Conservation (phyloP, 2,888 invertebrate genomes). For the Dynastes maya region DNA sequence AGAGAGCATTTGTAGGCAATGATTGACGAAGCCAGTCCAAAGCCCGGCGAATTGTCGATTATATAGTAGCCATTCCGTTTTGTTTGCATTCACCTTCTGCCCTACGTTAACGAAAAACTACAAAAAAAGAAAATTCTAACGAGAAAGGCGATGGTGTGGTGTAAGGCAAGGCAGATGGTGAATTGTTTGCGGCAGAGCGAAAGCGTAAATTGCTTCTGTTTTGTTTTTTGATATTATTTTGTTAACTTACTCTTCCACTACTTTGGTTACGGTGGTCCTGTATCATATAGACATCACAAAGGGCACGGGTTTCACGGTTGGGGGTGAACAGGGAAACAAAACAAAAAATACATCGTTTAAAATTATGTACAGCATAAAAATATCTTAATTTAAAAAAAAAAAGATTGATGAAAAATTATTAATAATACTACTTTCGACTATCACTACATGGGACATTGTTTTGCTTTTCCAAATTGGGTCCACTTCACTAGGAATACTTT, state of each 20-base stretch:
- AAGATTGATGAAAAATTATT: not conserved
- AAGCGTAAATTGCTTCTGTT: constrained; percentile 49
- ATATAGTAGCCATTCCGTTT: constrained; percentile 45
- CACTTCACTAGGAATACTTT: constrained; percentile 35
- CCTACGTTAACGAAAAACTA: constrained; percentile 26
- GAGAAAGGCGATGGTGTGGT: not conserved
- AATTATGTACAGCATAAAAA: constrained; percentile 58
- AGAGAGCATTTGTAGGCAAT: constrained; percentile 44
- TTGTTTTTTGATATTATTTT: constrained; percentile 38
- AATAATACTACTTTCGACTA: not conserved
- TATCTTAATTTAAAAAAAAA: constrained; percentile 48
- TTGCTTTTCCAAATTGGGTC: constrained; percentile 19
- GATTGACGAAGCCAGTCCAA: constrained; percentile 51
- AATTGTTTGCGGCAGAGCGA: constrained; percentile 46
- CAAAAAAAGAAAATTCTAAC: constrained; percentile 11
- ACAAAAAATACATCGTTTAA: constrained; percentile 64
- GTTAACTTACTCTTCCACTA: constrained; percentile 66
- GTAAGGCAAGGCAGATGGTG: constrained; percentile 42
- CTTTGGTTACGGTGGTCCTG: constrained; percentile 67
- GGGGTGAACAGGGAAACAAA: constrained; percentile 63
- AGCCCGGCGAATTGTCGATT: constrained; percentile 47
- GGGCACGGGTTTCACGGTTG: constrained; percentile 59
- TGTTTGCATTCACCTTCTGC: constrained; percentile 43
- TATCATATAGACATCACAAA: constrained; percentile 61
- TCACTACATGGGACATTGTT: constrained; percentile 17